Evolutionary conservation across 2,797 vertebrate genomes (phyloP).

Genomic region (Yasuhikotakia modesta): DNA sequence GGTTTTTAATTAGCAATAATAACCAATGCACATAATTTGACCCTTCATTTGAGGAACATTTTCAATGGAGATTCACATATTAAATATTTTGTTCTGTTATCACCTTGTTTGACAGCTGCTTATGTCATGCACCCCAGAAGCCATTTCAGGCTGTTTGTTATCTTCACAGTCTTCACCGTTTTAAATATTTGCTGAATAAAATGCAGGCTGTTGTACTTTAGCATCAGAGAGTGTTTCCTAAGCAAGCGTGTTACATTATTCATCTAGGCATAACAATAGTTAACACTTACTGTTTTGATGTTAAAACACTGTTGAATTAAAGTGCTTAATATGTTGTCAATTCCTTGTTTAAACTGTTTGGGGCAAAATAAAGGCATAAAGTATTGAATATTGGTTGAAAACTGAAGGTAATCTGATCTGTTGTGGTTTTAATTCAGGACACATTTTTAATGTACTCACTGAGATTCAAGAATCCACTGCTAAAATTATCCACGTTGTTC

Average conservation of each 20-base stretch:
- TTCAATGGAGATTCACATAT: slow-evolving; percentile 10
- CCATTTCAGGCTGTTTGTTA: not conserved
- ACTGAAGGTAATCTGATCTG: too few relatives aligned
- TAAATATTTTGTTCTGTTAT: slow-evolving; percentile 6
- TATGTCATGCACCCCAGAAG: slow-evolving; percentile 5
- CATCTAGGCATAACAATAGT: not conserved
- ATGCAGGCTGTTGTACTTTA: not conserved
- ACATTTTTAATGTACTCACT: slow-evolving; percentile 31
- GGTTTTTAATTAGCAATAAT: not conserved
- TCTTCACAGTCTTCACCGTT: not conserved
- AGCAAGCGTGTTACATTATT: not conserved
- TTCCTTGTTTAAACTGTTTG: not conserved
- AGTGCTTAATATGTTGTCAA: too few relatives aligned
- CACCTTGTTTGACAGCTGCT: slow-evolving; percentile 15
- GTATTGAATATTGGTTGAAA: not conserved
- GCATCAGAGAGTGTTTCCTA: not conserved
- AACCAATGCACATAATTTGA: not conserved
- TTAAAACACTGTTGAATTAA: not conserved
- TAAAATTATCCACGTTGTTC: slow-evolving; percentile 27
- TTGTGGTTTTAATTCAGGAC: too few relatives aligned
- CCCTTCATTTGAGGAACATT: not conserved
- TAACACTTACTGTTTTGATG: not conserved
- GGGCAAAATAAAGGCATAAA: not conserved
- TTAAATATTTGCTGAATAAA: not conserved
- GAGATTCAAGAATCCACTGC: slow-evolving; percentile 34